These are phyloP conservation scores for Polydrusus cervinus DNA, from an alignment of 2,888 invertebrate genomes.

Conservation along the genomic window DNA sequence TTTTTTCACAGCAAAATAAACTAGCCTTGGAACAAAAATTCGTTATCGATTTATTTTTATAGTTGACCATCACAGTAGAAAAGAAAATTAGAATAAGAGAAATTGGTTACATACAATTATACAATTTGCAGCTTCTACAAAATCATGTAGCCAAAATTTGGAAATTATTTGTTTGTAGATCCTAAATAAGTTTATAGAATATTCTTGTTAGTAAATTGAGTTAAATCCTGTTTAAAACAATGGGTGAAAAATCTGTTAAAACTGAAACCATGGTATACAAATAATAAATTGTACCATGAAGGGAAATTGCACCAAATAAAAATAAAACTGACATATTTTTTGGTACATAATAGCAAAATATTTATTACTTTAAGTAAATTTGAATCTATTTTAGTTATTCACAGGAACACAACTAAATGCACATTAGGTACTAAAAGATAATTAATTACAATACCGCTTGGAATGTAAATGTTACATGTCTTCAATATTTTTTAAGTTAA, in stretches of 20 bases:
- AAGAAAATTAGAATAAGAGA: too few species aligned
- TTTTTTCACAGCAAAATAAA: too few species aligned
- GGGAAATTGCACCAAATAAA: not conserved
- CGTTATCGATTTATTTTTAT: not conserved
- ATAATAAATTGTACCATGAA: too few species aligned
- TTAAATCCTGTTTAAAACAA: not conserved
- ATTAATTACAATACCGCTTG: not conserved
- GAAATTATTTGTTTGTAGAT: too few species aligned
- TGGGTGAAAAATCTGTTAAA: too few species aligned
- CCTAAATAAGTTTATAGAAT: too few species aligned
- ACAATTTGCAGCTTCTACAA: too few species aligned
- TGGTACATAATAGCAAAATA: conserved; percentile 18
- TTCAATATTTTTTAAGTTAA: conserved; percentile 73
- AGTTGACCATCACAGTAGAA: too few species aligned
- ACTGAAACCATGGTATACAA: too few species aligned
- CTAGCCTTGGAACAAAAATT: not conserved
- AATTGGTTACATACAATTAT: too few species aligned
- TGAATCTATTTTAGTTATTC: conserved; percentile 19
- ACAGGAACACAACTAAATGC: conserved; percentile 34
- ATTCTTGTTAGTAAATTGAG: not conserved
- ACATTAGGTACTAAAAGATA: conserved; percentile 8
- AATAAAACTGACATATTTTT: not conserved
- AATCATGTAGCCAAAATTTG: too few species aligned
- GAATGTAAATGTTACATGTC: conserved; percentile 35
- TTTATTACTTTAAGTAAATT: conserved; percentile 11